phyloP scores from a whole-genome alignment of 2,113 vertebrate species.

The Motacilla alba region DNA sequence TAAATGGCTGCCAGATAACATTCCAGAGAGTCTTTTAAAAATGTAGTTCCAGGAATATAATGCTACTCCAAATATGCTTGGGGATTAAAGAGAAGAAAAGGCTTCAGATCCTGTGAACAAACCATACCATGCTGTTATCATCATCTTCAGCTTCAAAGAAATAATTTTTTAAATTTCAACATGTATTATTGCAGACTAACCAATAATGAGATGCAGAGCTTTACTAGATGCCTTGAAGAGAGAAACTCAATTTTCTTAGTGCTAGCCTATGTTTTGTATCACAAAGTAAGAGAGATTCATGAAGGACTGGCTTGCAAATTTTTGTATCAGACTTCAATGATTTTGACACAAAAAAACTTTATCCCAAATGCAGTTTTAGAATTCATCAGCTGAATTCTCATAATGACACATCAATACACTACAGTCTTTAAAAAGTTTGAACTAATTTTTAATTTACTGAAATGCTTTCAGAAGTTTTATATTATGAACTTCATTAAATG shows the following conservation, averaged over 20 bases:
- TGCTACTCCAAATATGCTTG: neutral
- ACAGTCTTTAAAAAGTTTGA: neutral
- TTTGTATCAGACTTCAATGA: neutral
- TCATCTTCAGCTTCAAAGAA: neutral
- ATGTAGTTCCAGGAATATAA: neutral
- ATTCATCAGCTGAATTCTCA: neutral
- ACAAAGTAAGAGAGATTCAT: neutral
- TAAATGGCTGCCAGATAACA: neutral
- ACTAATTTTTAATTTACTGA: slow-evolving; percentile 22
- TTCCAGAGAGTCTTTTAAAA: neutral
- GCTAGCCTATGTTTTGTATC: neutral
- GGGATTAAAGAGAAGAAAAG: neutral
- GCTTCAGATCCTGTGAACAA: neutral
- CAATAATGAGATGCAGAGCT: neutral
- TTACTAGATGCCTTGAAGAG: neutral
- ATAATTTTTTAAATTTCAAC: neutral
- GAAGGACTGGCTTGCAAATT: neutral
- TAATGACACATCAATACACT: neutral
- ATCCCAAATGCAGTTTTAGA: neutral
- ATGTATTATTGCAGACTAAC: neutral
- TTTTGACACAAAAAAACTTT: neutral
- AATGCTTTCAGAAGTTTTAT: slow-evolving; percentile 23
- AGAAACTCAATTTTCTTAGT: neutral
- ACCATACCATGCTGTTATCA: neutral
- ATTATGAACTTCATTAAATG: slow-evolving; percentile 4